Evolutionary conservation across 2,113 vertebrate species (phyloP), one percentile per base, ranked within the genome.

Genomic region (Bagarius yarrelli): DNA sequence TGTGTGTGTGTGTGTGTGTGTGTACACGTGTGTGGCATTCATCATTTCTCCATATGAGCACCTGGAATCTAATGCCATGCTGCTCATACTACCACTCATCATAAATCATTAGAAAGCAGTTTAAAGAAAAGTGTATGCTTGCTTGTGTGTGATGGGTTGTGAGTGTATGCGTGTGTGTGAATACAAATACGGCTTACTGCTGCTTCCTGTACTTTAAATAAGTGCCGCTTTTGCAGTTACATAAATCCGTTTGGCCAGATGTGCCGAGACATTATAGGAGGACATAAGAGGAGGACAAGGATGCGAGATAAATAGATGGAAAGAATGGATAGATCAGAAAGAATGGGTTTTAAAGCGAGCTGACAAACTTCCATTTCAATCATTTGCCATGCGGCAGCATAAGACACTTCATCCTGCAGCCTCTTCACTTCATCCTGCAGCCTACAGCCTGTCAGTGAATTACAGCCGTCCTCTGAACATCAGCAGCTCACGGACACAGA

Each of bases 391-490:
- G 55, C 53, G 32, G 64, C 36, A 50, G 25, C 66, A 34, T 80
- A 67, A 47, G 44, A 18, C 66, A 47, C 66, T 67, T 27, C 52
- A 44, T 79, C 74, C 74, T 27, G 34, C 74, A 60, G 56, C 4
- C 21, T 44, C 74, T 55, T 44, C 32, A 19, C 74, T 61, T 57
- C 56, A 70, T 78, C 53, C 66, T 61, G 69, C 40, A 78, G 67
- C 59, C 57, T 77, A 56, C 66, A 72, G n/a, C 69, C 67, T 64
- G 81, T 78, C 72, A 56, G 66, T 77, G 59, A 63, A 63, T 77
- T 77, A 77, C 59, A 63, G 59, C 40, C 27, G 27, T 77, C 25
- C 75, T 64, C 59, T 61, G 55, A 56, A 71, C 57, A 72, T 78
- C 66, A 59, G 57, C 64, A 27, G 56, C 53, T 78, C 32, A 55